Evolutionary conservation across 2,888 invertebrate species (phyloP).

Genomic region (Drosophila parthenogenetica): DNA sequence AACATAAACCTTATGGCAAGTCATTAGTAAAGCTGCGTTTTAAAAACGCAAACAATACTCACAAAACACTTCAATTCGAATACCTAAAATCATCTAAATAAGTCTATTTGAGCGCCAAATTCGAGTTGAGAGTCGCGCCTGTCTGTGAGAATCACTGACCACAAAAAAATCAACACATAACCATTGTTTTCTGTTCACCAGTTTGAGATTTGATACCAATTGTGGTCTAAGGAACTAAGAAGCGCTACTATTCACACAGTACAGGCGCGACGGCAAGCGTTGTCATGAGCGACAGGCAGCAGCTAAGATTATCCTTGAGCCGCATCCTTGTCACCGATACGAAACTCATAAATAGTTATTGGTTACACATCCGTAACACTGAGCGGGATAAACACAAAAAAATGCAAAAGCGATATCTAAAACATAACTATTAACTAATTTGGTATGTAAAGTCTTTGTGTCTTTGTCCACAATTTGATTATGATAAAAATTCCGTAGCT

Average conservation of each 20-base stretch:
- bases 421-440: constrained; percentile 79
- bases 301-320: constrained; percentile 40
- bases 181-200: constrained; percentile 7
- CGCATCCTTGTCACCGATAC: constrained; percentile 64
- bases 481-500: constrained; percentile 55
- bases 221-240: constrained; percentile 66
- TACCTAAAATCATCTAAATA: constrained; percentile 77
- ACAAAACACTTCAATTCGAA: constrained; percentile 63
- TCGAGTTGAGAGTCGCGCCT: constrained; percentile 61
- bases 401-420: constrained; percentile 65
- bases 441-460: constrained; percentile 80
- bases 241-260: constrained; percentile 41
- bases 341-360: constrained; percentile 76
- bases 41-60: constrained; percentile 63
- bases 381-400: constrained; percentile 53
- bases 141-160: constrained; percentile 26
- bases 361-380: constrained; percentile 38
- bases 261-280: constrained; percentile 65
- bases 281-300: constrained; percentile 70
- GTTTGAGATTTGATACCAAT: constrained; percentile 46
- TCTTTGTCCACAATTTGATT: constrained; percentile 66
- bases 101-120: constrained; percentile 84
- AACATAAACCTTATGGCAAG: constrained; percentile 74
- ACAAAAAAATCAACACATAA: constrained; percentile 8
- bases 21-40: constrained; percentile 69